A percentile compares a stretch with the other conserved stretches of the same genome.
These are phyloP conservation scores for Lagopus leucura DNA, from an alignment of 2,113 vertebrate genomes.

Conservation along the genomic window DNA sequence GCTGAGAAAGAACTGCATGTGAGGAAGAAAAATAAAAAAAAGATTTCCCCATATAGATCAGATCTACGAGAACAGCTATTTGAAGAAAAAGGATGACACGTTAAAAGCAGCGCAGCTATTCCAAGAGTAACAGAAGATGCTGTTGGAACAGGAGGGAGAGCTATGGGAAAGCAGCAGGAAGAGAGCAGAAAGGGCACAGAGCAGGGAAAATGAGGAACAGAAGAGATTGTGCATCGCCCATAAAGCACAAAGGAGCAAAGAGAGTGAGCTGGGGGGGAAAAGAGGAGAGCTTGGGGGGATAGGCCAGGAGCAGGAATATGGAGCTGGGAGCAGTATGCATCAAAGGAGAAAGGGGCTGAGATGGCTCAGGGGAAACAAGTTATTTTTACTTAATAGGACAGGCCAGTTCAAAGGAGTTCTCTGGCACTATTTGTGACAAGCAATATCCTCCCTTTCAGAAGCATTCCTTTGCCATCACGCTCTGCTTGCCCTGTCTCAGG, in stretches of 20 bases:
- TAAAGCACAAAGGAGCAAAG: background rate
- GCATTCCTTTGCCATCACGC: background rate
- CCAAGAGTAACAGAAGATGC: fast-evolving
- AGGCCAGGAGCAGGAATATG: background rate
- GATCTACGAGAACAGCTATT: background rate
- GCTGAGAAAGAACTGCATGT: background rate
- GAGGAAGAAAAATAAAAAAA: background rate
- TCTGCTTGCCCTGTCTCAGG: background rate
- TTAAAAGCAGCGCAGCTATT: background rate
- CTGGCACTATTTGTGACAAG: background rate
- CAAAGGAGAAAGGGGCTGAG: background rate
- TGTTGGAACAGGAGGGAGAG: background rate
- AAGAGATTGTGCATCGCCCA: background rate
- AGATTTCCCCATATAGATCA: background rate
- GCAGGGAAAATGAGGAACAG: background rate
- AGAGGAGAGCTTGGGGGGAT: background rate
- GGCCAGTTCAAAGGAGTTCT: conserved; percentile 15
- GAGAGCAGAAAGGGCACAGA: background rate
- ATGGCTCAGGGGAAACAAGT: background rate
- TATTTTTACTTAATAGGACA: conserved; percentile 60
- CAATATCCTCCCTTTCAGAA: background rate
- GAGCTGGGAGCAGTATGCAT: background rate
- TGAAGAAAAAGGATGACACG: background rate
- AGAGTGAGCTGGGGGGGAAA: background rate
- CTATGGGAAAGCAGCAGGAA: background rate